Percentiles rank a stretch among this genome's conserved stretches.
Conservation (phyloP, 1,140 invertebrate genomes). For the Mylabris phalerata region DNA sequence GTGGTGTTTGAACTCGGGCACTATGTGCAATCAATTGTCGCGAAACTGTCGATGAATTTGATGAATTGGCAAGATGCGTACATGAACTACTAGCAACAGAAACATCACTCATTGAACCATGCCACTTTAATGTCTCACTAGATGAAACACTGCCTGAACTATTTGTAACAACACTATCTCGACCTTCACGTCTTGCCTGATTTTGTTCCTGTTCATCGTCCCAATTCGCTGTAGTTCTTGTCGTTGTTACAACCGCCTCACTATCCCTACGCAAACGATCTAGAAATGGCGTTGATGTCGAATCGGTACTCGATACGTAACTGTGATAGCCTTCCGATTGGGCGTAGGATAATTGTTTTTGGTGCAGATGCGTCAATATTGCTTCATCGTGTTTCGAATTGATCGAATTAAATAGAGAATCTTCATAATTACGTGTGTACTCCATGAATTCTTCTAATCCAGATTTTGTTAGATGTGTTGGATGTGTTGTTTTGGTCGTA, state of each 20-base stretch:
- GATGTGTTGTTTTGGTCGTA: slow-evolving; percentile 13
- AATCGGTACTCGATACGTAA: slow-evolving; percentile 73
- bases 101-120: slow-evolving; percentile 70
- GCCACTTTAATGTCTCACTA: slow-evolving; percentile 77
- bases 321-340: slow-evolving; percentile 77
- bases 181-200: slow-evolving; percentile 42
- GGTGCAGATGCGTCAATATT: slow-evolving; percentile 54
- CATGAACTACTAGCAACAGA: slow-evolving; percentile 53
- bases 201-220: slow-evolving; percentile 28
- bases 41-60: slow-evolving; percentile 26
- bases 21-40: slow-evolving; percentile 71
- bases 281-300: slow-evolving; percentile 69
- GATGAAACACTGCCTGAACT: slow-evolving; percentile 65
- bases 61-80: slow-evolving; percentile 32
- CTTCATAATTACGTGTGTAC: slow-evolving; percentile 46
- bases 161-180: slow-evolving; percentile 62
- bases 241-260: slow-evolving; percentile 48
- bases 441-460: slow-evolving; percentile 42
- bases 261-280: slow-evolving; percentile 58
- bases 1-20: slow-evolving; percentile 69
- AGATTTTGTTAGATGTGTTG: slow-evolving; percentile 29
- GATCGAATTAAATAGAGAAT: slow-evolving; percentile 37
- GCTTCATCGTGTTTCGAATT: slow-evolving; percentile 30
- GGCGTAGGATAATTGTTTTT: slow-evolving; percentile 69
- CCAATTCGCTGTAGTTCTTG: too few relatives aligned